phyloP scores from a whole-genome alignment of 1,140 invertebrate genomes.

The Tribolium madens region DNA sequence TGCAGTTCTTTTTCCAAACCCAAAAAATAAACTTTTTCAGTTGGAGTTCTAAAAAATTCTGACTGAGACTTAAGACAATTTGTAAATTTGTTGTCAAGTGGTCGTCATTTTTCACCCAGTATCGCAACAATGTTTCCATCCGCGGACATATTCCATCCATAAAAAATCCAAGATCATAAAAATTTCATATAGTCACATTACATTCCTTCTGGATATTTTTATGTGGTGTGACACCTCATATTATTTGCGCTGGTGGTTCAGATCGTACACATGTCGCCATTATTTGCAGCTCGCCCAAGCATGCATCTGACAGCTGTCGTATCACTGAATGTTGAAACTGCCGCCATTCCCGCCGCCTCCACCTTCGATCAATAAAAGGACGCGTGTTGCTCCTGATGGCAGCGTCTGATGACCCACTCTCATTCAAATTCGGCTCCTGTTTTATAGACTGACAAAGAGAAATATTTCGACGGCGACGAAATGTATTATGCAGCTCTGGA shows the following conservation, averaged over 20 bases:
- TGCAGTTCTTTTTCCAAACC: too few relatives aligned
- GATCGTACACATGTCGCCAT: slow-evolving; percentile 63
- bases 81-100: too few relatives aligned
- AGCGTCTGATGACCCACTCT: slow-evolving; percentile 47
- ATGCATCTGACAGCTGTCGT: slow-evolving; percentile 65
- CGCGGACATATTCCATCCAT: slow-evolving; percentile 43
- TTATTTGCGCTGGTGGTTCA: slow-evolving; percentile 60
- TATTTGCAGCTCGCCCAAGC: slow-evolving; percentile 62
- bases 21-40: too few relatives aligned
- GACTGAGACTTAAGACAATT: too few relatives aligned
- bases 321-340: slow-evolving; percentile 61
- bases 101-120: slow-evolving; percentile 40
- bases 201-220: slow-evolving; percentile 62
- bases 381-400: slow-evolving; percentile 52
- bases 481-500: slow-evolving; percentile 19
- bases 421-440: slow-evolving; percentile 9
- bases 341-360: slow-evolving; percentile 53
- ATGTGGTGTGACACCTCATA: slow-evolving; percentile 63
- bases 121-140: slow-evolving; percentile 41
- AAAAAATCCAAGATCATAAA: slow-evolving; percentile 62
- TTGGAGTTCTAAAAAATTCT: too few relatives aligned
- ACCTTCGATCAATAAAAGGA: slow-evolving; percentile 52
- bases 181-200: slow-evolving; percentile 64
- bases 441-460: slow-evolving; percentile 24
- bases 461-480: slow-evolving; percentile 18